Base-by-base conservation (phyloP, 64 coral and sea anemone genomes). In the Stylophora pistillata region DNA sequence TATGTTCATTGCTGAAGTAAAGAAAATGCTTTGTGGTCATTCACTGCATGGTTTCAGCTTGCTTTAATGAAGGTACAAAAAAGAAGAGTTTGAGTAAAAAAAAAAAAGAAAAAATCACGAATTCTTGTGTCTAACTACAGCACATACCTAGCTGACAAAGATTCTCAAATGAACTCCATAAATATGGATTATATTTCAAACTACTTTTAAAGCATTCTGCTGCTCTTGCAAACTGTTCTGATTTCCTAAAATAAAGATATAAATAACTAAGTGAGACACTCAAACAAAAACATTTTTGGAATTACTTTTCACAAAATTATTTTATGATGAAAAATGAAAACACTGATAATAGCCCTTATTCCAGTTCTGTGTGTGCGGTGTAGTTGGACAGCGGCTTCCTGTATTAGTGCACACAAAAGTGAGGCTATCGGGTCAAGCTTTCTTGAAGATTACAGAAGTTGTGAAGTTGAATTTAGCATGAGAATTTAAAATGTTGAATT, bases 141-240 rank as follows among this genome's bases (percentile, higher is more conserved):
- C 30, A 60, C 41, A 75, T 77, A 98, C 96, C 96, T 86, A 98
- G 81, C 54, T 92, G 62, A 74, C 96, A 98, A 25, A 98, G 90
- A 74, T 71, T 94, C 90, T 98, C 93, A 93, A 95, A 98, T 10
- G 96, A 98, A 53, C 74, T 98, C 96, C 96, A 99, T 74, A 99
- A 59, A 31, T 86, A 99, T 4, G 97, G 97, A 25, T 99, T 99
- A 33, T 95, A 92, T n/a, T 95, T 95, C 13, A 99, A 78, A 93
- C 97, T 99, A 63, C 93, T 99, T 86, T 95, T 99, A 58, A 99
- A 99, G 71, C 97, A 99, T 65, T 99, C 97, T 66, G 89, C 78
- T 74, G 97, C 97, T 86, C 90, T 89, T 25, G 79, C 76, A 23
- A 74, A 88, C 65, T 99, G 94, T 9, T 99, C 97, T 58, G 92